Evolutionary conservation across 1,140 invertebrate species (phyloP), one percentile per base, ranked within the genome.

Genomic region (Penaeus indicus): DNA sequence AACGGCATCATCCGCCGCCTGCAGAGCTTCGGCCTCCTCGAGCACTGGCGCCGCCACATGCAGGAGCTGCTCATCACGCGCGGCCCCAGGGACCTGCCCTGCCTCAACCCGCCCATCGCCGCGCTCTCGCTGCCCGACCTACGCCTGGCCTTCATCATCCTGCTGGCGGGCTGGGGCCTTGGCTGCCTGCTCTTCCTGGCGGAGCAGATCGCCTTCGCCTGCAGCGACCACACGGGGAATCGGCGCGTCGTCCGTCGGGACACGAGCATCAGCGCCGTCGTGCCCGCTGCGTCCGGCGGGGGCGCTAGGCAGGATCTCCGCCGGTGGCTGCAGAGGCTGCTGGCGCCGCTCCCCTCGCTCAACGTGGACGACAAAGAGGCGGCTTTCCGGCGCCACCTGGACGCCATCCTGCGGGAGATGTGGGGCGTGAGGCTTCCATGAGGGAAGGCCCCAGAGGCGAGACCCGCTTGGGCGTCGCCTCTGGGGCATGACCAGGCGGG

Each of bases 1-100:
- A 84, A 90, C 42, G 27, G 25, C 32, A 89, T 90, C 77, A 90
- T 90, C 84, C 38, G 60, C n/a, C 87, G 85, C 16, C 75, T 90
- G 13, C 80, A 90, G 61, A 54, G 64, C 11, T 90, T 83, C 61
- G 90, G 90, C 25, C 77, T 90, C 25, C 25, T 90, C 7, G 84
- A 90, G 19, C 84, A 84, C 27, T 90, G 90, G 90, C 84, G 80
- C 19, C 18, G 63, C 42, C 84, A 90, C 21, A 60, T 90, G 5
- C 88, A 89, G 63, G 79, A 60, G 13, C 54, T 89, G n/a, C 80
- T 90, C 4, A 19, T 85, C 27, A 84, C 82, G 13, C 78, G 54
- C 18, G 72, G 84, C 38, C 80, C 84, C 18, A 63, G 88, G 54
- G 88, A 89, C 79, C 38, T 89, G 42, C 90, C 90, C 0, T 90